phyloP scores from a whole-genome alignment of 2,797 vertebrate genomes.

The Chaetodon trifasciatus region DNA sequence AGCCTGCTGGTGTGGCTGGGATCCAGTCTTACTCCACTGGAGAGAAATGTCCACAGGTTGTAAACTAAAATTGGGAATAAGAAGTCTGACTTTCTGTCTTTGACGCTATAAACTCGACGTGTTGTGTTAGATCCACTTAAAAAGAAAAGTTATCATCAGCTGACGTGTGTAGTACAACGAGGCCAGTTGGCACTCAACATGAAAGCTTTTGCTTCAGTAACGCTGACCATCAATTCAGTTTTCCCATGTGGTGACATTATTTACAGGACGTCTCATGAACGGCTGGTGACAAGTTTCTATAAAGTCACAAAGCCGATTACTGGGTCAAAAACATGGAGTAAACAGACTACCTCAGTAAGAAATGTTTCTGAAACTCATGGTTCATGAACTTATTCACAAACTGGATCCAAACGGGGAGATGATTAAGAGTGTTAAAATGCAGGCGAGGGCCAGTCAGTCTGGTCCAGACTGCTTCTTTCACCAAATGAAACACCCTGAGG shows the following conservation, averaged over 20 bases:
- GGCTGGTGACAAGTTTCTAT: background rate
- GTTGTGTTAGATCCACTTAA: background rate
- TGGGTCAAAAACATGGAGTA: background rate
- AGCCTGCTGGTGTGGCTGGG: constrained; percentile 51
- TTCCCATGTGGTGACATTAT: background rate
- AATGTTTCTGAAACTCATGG: background rate
- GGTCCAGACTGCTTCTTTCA: background rate
- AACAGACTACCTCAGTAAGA: background rate
- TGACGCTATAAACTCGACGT: background rate
- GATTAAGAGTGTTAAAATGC: constrained; percentile 17
- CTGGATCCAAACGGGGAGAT: background rate
- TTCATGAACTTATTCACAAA: background rate
- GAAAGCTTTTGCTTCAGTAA: constrained; percentile 2
- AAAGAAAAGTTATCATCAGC: background rate
- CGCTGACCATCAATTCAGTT: background rate
- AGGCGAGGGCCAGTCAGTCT: background rate
- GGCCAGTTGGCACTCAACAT: background rate
- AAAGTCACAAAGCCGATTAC: constrained; percentile 1
- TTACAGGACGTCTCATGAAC: constrained; percentile 3
- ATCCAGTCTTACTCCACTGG: constrained; percentile 27
- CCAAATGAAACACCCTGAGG: constrained; percentile 15
- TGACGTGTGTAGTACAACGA: background rate
- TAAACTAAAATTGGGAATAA: constrained; percentile 9
- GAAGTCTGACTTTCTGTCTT: constrained; percentile 4
- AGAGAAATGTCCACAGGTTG: constrained; percentile 20